Evolutionary conservation across 1,140 invertebrate species (phyloP), one percentile per base, ranked within the genome.

Genomic region (Pseudachorutes palmiensis): DNA sequence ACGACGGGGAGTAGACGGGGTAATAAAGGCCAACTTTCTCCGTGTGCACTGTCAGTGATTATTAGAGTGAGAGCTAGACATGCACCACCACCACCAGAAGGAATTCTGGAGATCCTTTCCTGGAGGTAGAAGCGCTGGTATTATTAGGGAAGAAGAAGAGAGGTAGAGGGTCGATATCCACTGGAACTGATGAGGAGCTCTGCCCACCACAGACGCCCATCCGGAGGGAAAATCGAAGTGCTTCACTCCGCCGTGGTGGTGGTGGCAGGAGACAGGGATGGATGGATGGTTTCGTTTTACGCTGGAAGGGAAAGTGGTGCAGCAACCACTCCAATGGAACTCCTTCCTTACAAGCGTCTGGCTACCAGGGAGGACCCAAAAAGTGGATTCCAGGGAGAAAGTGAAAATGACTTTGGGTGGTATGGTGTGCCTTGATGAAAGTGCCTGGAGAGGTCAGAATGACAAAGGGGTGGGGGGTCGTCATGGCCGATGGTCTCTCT

Each of bases 11-110:
- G 51, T 5, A 55, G 24, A 55, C 12, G 51, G 51, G 24, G 51
- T 24, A 55, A 55, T 16, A 16, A 55, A 55, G 24, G 36, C 36
- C 36, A 12, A 19, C 51, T 55, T 55, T 55, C 51, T 55, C 51
- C 51, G 24, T 55, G 51, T 55, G 51, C 51, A 9, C 9, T 55
- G 51, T 12, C 51, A 55, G 51, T 55, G 51, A 55, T 55, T 55
- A 55, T 55, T 55, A 24, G 51, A 55, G 12, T 55, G 51, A 55
- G 51, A 24, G 24, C 9, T 55, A 55, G 51, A 55, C 51, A 55
- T 45, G 36, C 36, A 45, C 19, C 51, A 22, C 51, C 51, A 14
- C 24, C 51, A 9, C 12, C 51, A 55, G 24, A 55, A 55, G 12
- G 51, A 55, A 55, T 12, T 55, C 36, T 41, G 36, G 36, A 9